Evolutionary conservation across 1,140 invertebrate genomes (phyloP).

Genomic region (Procambarus virginalis): DNA sequence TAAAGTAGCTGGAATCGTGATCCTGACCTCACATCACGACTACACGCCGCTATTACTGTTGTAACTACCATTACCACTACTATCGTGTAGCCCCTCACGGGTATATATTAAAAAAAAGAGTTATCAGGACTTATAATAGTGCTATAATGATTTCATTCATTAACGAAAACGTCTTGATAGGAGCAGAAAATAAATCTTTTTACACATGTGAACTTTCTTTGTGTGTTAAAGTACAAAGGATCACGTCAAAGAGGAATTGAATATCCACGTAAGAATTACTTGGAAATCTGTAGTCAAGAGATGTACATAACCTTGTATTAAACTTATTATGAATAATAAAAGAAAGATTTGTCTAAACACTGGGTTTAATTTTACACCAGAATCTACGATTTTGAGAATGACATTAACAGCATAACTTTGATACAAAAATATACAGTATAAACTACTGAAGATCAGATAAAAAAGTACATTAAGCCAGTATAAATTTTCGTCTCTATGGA

Average conservation of each 20-base stretch:
- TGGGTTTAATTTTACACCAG: conserved; percentile 58
- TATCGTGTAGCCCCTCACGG: conserved; percentile 26
- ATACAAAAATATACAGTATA: neutral
- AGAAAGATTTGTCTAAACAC: conserved; percentile 64
- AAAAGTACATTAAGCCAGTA: too few species aligned
- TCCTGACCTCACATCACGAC: conserved; percentile 34
- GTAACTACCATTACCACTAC: conserved; percentile 38
- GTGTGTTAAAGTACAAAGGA: conserved; percentile 63
- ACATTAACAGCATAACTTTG: neutral
- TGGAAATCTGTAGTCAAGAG: conserved; percentile 65
- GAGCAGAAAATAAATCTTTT: conserved; percentile 17
- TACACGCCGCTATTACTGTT: conserved; percentile 38
- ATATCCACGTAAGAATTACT: conserved; percentile 57
- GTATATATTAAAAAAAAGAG: neutral
- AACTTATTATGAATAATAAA: conserved; percentile 69
- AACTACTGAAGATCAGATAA: too few species aligned
- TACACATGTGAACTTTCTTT: conserved; percentile 44
- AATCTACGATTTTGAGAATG: neutral
- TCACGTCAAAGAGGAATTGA: conserved; percentile 41
- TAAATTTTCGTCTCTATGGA: too few species aligned
- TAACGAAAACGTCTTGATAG: conserved; percentile 40
- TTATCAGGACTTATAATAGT: conserved; percentile 29
- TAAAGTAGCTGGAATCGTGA: conserved; percentile 57
- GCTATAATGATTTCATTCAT: conserved; percentile 39
- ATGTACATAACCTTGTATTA: conserved; percentile 66